Evolutionary conservation across 2,113 vertebrate species (phyloP), one percentile per base, ranked within the genome.

Genomic region (Notechis scutatus): DNA sequence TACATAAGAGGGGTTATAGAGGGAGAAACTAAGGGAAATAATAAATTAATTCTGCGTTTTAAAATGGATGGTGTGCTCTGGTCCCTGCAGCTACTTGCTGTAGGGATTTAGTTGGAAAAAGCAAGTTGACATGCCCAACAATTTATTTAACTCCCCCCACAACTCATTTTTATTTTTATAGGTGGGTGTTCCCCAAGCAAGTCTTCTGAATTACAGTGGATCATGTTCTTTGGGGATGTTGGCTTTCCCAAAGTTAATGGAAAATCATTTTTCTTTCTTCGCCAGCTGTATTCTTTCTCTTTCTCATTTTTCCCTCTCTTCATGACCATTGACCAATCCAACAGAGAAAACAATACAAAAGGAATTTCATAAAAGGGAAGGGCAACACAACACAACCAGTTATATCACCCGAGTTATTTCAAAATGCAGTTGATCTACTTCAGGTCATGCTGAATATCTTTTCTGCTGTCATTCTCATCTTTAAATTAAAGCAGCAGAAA

Each of bases 401-500:
- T 11, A 85, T 14, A 90, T 52, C 93, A 94, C 23, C 54, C 69
- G 59, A 2, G 4, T 95, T 94, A 81, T 64, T 52, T 87, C 93
- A 88, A 90, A 81, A 92, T 4, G n/a, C 5, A 93, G 23, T 69
- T 93, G 20, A 0, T 69, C 88, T 91, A 18, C 29, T 88, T 94
- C 87, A 11, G 11, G 5, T 85, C 85, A 91, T 91, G 5, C 29
- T 57, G 91, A 95, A 88, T 56, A 21, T 54, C 24, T 93, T 93
- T 1, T 90, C 26, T 9, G 3, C 8, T 64, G 21, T 9, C 47
- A 95, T 59, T 39, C 55, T 47, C 26, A 54, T 52, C 61, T 95
- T 94, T 74, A 89, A 69, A 61, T 94, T 85, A 90, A 88, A 23
- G 74, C 69, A 21, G 93, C 92, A 93, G 85, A 89, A 94, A 92